Conservation (phyloP, 2,797 vertebrate genomes). For the Alectoris magna region DNA sequence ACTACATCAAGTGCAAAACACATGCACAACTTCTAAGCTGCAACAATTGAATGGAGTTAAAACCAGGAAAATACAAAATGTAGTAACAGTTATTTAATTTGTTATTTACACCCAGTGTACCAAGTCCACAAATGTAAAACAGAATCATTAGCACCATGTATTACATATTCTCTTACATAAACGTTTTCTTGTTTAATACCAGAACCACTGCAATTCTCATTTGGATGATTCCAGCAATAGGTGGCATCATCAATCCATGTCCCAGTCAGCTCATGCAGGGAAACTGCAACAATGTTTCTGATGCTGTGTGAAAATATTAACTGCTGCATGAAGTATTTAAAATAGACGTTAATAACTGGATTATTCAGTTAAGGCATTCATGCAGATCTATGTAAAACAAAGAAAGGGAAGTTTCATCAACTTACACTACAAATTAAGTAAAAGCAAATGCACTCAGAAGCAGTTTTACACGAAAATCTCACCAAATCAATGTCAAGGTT, state of each 20-base stretch:
- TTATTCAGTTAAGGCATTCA: neutral
- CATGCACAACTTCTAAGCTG: neutral
- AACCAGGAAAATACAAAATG: neutral
- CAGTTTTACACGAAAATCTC: neutral
- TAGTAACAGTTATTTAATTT: neutral
- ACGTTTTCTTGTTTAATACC: neutral
- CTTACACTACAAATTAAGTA: neutral
- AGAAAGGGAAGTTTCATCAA: neutral
- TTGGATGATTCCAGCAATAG: neutral
- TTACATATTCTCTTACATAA: neutral
- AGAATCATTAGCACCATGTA: neutral
- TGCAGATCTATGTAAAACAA: neutral
- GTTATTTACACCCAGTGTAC: neutral
- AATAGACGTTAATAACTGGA: neutral
- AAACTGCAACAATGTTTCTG: neutral
- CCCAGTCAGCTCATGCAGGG: neutral
- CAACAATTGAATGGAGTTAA: neutral
- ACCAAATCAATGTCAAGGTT: neutral
- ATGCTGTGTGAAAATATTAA: neutral
- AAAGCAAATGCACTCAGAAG: conserved; percentile 14
- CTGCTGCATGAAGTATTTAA: neutral
- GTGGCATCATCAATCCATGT: neutral
- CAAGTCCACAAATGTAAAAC: neutral
- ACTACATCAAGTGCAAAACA: neutral
- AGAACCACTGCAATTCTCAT: neutral